A percentile compares a stretch with the other conserved stretches of the same genome.
Conservation (phyloP, 53 echinoderm and acorn worm species). For the Patiria pectinifera region DNA sequence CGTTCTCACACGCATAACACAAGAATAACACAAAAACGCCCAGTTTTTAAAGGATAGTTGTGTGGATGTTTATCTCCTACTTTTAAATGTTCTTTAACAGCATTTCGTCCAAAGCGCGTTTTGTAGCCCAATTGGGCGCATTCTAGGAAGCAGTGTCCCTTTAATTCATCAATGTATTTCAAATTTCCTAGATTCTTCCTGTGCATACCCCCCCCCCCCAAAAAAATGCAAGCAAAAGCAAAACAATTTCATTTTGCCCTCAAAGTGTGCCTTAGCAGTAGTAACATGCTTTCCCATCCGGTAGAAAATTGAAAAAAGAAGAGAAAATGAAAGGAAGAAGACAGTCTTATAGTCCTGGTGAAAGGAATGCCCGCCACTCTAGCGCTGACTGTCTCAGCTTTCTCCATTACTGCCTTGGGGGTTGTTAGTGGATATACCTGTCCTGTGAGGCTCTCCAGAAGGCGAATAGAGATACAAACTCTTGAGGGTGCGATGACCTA, state of each 20-base stretch:
- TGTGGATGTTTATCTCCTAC: too few species aligned
- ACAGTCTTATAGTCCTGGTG: background rate
- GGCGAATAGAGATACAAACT: slow-evolving; percentile 33
- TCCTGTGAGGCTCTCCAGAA: slow-evolving; percentile 3
- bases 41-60: too few species aligned
- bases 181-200: background rate
- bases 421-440: slow-evolving; percentile 28
- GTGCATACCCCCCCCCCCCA: background rate
- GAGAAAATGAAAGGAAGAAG: background rate
- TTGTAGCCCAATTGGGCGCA: too few species aligned
- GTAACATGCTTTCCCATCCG: background rate
- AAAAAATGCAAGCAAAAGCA: background rate
- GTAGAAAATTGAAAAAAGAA: background rate
- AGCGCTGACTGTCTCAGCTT: slow-evolving; percentile 17
- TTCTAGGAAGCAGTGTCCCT: too few species aligned
- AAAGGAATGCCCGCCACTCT: slow-evolving; percentile 38
- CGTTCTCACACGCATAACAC: too few species aligned
- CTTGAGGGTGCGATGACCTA: slow-evolving; percentile 56
- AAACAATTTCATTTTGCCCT: slow-evolving; percentile 8
- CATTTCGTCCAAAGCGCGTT: too few species aligned
- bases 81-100: too few species aligned
- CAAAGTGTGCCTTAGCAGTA: background rate
- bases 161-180: background rate
- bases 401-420: slow-evolving; percentile 40
- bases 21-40: too few species aligned